phyloP scores from a whole-genome alignment of 35 echinoderm and acorn worm species.

The Apostichopus parvimensis region DNA sequence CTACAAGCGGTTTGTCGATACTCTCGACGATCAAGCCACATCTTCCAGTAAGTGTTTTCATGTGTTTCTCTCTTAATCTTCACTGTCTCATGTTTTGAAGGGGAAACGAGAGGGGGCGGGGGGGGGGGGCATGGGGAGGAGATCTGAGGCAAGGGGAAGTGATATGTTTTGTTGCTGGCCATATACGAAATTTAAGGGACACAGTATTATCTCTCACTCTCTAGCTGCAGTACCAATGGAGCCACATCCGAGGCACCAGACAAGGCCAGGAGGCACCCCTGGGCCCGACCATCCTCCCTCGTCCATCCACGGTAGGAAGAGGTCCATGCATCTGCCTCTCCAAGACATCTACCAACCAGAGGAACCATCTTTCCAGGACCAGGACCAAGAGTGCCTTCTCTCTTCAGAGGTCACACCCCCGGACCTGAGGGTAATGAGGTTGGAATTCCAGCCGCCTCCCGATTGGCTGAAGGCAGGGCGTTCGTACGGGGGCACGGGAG shows the following conservation, averaged over 20 bases:
- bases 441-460: conserved; percentile 47
- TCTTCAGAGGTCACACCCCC: conserved; percentile 37
- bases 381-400: conserved; percentile 50
- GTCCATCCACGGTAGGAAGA: conserved; percentile 17
- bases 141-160: too few species aligned
- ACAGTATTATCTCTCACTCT: background rate
- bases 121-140: background rate
- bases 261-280: background rate
- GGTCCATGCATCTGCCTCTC: conserved; percentile 26
- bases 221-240: conserved; percentile 49
- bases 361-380: conserved; percentile 25
- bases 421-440: conserved; percentile 10
- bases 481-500: background rate
- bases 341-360: conserved; percentile 49
- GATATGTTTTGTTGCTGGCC: too few species aligned
- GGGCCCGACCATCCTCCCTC: background rate
- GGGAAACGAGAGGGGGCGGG: background rate
- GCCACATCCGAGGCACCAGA: background rate
- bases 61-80: background rate
- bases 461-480: conserved; percentile 33
- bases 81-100: background rate
- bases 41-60: conserved; percentile 3
- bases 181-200: too few species aligned
- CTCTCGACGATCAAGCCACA: conserved; percentile 1
- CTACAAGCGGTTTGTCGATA: conserved; percentile 8